Conservation (phyloP, 2,113 vertebrate species). For the Procavia capensis region DNA sequence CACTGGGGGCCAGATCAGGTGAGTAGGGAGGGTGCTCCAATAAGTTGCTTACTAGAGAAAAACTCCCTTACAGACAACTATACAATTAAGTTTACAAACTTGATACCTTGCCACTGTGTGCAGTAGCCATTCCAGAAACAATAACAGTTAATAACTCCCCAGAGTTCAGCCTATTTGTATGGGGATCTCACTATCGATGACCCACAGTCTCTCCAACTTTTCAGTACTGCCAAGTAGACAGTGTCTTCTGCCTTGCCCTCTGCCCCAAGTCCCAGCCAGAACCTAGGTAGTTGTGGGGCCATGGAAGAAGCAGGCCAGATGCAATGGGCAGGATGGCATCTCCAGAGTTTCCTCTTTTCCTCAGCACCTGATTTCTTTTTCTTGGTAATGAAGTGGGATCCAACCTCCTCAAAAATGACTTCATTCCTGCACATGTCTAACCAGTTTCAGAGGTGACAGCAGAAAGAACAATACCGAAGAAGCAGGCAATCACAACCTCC, state of each 20-base stretch:
- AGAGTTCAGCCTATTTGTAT: not conserved
- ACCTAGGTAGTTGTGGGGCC: not conserved
- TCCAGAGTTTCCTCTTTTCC: not conserved
- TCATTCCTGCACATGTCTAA: conserved; percentile 83
- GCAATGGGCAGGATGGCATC: not conserved
- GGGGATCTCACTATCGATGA: not conserved
- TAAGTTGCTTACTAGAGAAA: too few relatives aligned
- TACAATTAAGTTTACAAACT: too few relatives aligned
- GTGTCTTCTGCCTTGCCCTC: not conserved
- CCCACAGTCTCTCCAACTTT: not conserved
- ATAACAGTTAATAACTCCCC: not conserved
- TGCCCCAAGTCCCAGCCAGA: not conserved
- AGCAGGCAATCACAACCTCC: conserved; percentile 49
- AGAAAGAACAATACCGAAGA: conserved; percentile 28
- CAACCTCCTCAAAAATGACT: conserved; percentile 80
- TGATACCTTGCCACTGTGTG: too few relatives aligned
- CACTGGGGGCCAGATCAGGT: too few relatives aligned
- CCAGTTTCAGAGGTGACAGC: conserved; percentile 83
- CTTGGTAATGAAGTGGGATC: conserved; percentile 76
- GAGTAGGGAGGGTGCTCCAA: too few relatives aligned
- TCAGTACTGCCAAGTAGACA: not conserved
- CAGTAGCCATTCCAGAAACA: too few relatives aligned
- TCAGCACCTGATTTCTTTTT: conserved; percentile 74
- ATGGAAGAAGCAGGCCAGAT: not conserved
- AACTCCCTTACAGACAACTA: too few relatives aligned